Base-by-base conservation (phyloP, 2,113 vertebrate genomes). In the Phrynocephalus versicolor region DNA sequence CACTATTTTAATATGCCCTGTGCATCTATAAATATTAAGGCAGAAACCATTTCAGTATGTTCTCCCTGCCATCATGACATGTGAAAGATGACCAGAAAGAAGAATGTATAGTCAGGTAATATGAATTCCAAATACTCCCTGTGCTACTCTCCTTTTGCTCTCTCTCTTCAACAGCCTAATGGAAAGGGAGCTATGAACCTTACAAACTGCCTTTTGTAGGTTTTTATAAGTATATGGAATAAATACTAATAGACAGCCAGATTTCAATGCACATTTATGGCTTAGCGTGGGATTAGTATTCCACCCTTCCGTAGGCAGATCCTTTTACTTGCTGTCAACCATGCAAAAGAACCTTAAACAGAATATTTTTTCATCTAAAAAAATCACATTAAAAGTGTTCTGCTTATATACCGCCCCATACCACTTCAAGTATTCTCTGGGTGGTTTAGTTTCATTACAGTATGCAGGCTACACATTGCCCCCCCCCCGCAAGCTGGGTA, bases 1-100 rank as follows among this genome's bases (percentile, higher is more conserved):
- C 90, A 93, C 86, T 91, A 94, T 88, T 89, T 92, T 90, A 93
- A 88, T 75, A 86, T 87, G 73, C 85, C 89, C 87, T 95, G 79
- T 82, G 81, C 86, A 95, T 85, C 88, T 88, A 92, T 89, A 88
- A 91, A 91, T 91, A 85, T 83, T 92, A 87, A 89, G 89, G 78
- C 74, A 75, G 37, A 0, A 73, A 89, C 73, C 75, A 27, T 87
- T 83, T 91, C 91, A 91, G 69, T 89, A 74, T 87, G 87, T 90
- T 93, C 92, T 89, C 37, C 71, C 85, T 91, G 71, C 58, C 78
- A 90, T 90, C 81, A 86, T 60, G 72, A 92, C 89, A 87, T 41
- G 80, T 13, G 88, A 93, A 89, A 57, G 76, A 76, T 23, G 0
- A 16, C 5, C 23, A 6, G 58, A 81, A 87, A 82, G 81, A 71